Conservation (phyloP, 2,113 vertebrate species). For the Sporophila hypoxantha region DNA sequence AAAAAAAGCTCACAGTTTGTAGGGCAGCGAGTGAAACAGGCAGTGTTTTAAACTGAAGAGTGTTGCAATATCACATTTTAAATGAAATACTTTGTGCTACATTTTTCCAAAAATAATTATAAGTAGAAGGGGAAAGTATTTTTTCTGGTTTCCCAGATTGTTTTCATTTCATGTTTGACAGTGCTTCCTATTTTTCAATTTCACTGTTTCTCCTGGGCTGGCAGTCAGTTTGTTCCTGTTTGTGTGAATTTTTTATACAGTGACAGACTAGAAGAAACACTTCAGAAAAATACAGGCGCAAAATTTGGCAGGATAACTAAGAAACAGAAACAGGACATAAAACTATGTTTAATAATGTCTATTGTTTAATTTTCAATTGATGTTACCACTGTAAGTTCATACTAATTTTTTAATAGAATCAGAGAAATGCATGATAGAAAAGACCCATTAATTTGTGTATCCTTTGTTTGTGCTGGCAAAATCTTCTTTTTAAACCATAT, state of each 20-base stretch:
- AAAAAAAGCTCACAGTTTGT: background rate
- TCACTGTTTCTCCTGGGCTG: background rate
- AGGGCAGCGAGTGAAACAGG: background rate
- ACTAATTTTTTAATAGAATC: background rate
- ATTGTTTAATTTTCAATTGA: background rate
- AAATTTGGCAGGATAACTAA: background rate
- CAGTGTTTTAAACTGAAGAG: background rate
- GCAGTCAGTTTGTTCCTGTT: slow-evolving; percentile 16
- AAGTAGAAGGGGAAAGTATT: background rate
- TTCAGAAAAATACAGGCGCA: background rate
- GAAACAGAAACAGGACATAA: background rate
- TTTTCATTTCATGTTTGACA: background rate
- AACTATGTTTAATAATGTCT: background rate
- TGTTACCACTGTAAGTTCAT: background rate
- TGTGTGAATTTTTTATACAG: background rate
- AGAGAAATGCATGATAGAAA: background rate
- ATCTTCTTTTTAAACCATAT: background rate
- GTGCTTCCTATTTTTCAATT: slow-evolving; percentile 3
- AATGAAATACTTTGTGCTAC: background rate
- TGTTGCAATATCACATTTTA: background rate
- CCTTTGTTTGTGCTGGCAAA: background rate
- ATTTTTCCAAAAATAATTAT: background rate
- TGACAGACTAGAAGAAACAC: slow-evolving; percentile 7
- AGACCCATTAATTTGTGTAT: background rate
- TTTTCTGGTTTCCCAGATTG: background rate